Evolutionary conservation across 2,113 vertebrate species (phyloP).

Genomic region (Dromiciops gliroides): DNA sequence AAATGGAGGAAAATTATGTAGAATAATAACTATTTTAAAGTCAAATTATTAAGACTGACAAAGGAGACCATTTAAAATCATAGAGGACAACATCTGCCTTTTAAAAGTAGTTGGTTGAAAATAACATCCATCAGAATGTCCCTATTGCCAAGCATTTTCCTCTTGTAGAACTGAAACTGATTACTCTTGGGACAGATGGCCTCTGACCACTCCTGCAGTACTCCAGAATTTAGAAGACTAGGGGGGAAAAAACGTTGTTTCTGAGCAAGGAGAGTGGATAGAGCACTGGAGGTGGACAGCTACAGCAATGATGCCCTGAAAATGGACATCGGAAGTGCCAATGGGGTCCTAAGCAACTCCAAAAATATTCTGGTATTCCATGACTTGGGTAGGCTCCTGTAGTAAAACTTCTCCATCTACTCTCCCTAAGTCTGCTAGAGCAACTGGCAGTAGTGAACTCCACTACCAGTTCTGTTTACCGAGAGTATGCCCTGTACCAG

Average conservation of each 20-base stretch:
- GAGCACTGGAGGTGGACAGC: not conserved
- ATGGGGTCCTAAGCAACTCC: not conserved
- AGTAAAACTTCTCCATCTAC: not conserved
- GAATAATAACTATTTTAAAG: constrained; percentile 21
- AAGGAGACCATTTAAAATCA: not conserved
- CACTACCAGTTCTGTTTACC: not conserved
- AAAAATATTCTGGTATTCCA: not conserved
- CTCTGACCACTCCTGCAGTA: too few species aligned
- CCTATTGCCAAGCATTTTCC: rapidly evolving
- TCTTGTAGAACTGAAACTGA: not conserved
- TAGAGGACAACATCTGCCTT: rapidly evolving
- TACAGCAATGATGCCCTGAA: not conserved
- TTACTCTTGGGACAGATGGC: not conserved
- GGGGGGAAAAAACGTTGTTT: not conserved
- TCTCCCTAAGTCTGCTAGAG: not conserved
- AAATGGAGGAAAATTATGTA: not conserved
- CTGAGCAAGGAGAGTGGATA: not conserved
- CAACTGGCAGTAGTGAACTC: not conserved
- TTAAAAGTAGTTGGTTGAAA: not conserved
- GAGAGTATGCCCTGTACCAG: not conserved
- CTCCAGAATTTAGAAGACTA: not conserved
- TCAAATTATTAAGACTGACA: not conserved
- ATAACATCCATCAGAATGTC: rapidly evolving
- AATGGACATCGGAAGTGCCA: not conserved
- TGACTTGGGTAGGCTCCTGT: not conserved